phyloP scores from a whole-genome alignment of 1,140 invertebrate species.

The Drosophila serrata region DNA sequence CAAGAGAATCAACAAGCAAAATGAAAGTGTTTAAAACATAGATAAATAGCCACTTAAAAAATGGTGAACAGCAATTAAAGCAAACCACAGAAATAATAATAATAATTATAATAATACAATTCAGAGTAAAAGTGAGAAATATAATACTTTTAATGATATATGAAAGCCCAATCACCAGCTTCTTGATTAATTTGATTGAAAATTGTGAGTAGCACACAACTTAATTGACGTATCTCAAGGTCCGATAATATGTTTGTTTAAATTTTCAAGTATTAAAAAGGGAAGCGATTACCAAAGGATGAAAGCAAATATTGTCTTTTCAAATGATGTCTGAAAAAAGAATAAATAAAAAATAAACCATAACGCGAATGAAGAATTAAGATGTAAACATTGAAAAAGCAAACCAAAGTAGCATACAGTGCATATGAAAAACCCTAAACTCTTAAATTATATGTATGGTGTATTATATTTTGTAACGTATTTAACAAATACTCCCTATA shows the following conservation, averaged over 20 bases:
- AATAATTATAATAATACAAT: conserved; percentile 1
- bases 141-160: conserved; percentile 14
- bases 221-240: conserved; percentile 24
- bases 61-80: conserved; percentile 52
- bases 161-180: conserved; percentile 48
- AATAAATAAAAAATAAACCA: conserved; percentile 12
- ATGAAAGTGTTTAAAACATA: conserved; percentile 53
- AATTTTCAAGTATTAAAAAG: conserved; percentile 70
- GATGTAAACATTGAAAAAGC: conserved; percentile 26
- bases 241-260: conserved; percentile 52
- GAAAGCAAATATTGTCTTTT: conserved; percentile 23
- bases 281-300: conserved; percentile 26
- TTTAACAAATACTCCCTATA: conserved; percentile 77
- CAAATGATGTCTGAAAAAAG: conserved; percentile 6
- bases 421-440: conserved; percentile 65
- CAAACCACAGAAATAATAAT: conserved; percentile 36
- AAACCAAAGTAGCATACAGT: conserved; percentile 62
- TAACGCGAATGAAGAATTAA: conserved; percentile 35
- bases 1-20: conserved; percentile 50
- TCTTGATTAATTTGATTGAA: conserved; percentile 46
- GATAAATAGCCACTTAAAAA: conserved; percentile 65
- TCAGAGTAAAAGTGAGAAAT: conserved; percentile 8
- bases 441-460: conserved; percentile 84
- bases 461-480: conserved; percentile 84
- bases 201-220: conserved; percentile 26